These are phyloP conservation scores for Condylostylus longicornis DNA, from an alignment of 1,140 invertebrate genomes.

Conservation along the genomic window DNA sequence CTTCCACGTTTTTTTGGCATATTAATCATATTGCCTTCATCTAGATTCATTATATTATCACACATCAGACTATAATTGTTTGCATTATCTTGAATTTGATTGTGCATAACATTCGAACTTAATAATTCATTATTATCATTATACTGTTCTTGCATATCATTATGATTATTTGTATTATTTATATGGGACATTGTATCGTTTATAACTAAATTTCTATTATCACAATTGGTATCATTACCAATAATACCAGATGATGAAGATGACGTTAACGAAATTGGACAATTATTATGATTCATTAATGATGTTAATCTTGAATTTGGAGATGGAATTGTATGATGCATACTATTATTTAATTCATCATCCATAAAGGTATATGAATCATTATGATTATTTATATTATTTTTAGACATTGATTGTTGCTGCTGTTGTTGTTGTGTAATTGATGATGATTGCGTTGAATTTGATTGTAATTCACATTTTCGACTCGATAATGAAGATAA, in stretches of 20 bases:
- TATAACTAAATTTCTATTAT: too few relatives aligned
- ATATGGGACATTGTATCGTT: too few relatives aligned
- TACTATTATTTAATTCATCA: conserved; percentile 35
- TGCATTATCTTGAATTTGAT: neutral
- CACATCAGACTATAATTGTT: neutral
- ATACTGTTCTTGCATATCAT: too few relatives aligned
- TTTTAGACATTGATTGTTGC: conserved; percentile 3
- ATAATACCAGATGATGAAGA: neutral
- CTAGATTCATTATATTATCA: neutral
- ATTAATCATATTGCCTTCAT: neutral
- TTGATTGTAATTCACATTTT: too few relatives aligned
- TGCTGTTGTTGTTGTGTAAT: conserved; percentile 5
- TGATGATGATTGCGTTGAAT: neutral
- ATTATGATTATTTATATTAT: neutral
- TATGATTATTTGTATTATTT: too few relatives aligned
- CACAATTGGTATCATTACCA: too few relatives aligned
- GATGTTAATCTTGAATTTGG: neutral
- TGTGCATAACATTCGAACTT: neutral
- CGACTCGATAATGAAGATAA: too few relatives aligned
- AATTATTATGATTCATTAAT: neutral
- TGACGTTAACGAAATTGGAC: neutral
- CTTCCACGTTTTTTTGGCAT: conserved; percentile 61
- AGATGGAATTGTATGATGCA: conserved; percentile 3
- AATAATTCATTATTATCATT: neutral
- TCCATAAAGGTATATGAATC: conserved; percentile 72